Evolutionary conservation across 92 coral and sea anemone genomes (phyloP).

Genomic region (Scolanthus callimorphus): DNA sequence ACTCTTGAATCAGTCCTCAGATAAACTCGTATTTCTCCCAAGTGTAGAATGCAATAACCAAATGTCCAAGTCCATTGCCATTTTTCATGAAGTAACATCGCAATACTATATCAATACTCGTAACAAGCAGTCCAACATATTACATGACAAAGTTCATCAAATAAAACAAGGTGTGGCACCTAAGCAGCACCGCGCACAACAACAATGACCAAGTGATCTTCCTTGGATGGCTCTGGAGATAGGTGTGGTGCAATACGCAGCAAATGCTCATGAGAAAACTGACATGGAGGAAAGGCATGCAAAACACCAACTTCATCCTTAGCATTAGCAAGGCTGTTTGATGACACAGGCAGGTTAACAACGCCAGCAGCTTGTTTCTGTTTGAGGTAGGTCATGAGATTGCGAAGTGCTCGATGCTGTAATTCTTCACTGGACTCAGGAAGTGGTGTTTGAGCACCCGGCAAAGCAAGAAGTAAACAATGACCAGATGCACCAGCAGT

Average conservation of each 20-base stretch:
- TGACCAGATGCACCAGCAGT: conserved; percentile 98
- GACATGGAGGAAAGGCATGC: conserved; percentile 99
- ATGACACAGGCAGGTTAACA: conserved; percentile 84
- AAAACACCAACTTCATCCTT: conserved; percentile 94
- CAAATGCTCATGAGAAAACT: conserved; percentile 99
- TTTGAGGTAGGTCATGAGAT: conserved; percentile 97
- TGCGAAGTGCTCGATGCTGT: conserved; percentile 97
- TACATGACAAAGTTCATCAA: background rate
- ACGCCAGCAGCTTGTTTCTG: conserved; percentile 99
- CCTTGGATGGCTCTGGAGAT: conserved; percentile 96
- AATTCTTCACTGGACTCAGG: conserved; percentile 77
- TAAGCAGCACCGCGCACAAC: conserved; percentile 93
- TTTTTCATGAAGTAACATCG: background rate
- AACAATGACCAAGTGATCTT: conserved; percentile 97
- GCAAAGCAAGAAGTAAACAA: conserved; percentile 97
- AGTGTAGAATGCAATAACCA: conserved; percentile 1
- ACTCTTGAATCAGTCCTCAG: no score
- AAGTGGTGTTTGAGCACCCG: conserved; percentile 88
- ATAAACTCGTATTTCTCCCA: no score
- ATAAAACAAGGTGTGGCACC: background rate
- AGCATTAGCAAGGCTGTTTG: conserved; percentile 61
- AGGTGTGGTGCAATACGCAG: conserved; percentile 98
- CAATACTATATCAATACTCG: background rate
- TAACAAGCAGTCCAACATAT: background rate
- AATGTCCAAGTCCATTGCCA: background rate